phyloP scores from a whole-genome alignment of 2,888 invertebrate genomes.

The Ophion costatus region DNA sequence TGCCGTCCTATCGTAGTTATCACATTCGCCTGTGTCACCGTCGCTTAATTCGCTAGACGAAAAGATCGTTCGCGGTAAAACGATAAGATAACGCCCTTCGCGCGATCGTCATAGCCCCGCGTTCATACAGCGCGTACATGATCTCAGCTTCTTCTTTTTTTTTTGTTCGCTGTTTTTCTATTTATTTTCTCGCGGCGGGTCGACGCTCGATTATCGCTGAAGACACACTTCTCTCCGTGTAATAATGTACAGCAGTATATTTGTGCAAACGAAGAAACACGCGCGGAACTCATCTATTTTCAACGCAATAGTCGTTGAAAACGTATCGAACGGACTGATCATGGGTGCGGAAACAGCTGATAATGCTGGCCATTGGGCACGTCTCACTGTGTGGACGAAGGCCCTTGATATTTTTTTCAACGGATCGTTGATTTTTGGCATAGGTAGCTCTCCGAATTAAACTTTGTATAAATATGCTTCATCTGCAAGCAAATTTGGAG shows the following conservation, averaged over 20 bases:
- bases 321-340: too few species aligned
- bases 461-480: not conserved
- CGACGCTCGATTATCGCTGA: slow-evolving; percentile 57
- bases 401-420: not conserved
- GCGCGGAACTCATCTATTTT: too few species aligned
- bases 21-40: not conserved
- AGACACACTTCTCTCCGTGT: not conserved
- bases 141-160: not conserved
- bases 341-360: too few species aligned
- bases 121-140: slow-evolving; percentile 1
- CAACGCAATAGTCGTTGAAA: too few species aligned
- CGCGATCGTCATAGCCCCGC: slow-evolving; percentile 29
- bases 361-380: too few species aligned
- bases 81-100: slow-evolving; percentile 46
- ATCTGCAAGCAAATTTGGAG: too few species aligned
- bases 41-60: not conserved
- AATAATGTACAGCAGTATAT: slow-evolving; percentile 22
- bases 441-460: not conserved
- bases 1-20: not conserved
- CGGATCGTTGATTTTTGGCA: not conserved
- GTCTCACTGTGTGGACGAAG: too few species aligned
- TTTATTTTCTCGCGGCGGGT: slow-evolving; percentile 42
- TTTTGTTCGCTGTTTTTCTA: not conserved
- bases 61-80: slow-evolving; percentile 11
- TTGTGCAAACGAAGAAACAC: not conserved